Percentiles rank a stretch among this genome's conserved stretches.
These are phyloP conservation scores for Ericerus pela DNA, from an alignment of 1,140 invertebrate genomes.

Conservation along the genomic window DNA sequence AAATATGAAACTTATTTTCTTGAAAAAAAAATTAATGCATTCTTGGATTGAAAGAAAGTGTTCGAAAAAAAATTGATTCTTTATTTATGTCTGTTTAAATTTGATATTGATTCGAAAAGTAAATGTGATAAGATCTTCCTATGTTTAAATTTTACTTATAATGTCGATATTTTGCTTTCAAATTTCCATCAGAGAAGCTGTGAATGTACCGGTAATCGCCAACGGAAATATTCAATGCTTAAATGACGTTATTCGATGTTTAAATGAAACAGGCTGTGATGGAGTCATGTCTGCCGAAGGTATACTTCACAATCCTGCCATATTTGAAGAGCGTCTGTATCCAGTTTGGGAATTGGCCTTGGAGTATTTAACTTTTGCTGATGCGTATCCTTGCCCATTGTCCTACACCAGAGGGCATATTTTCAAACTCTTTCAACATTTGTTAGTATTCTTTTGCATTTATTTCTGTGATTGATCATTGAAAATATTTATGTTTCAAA, in stretches of 20 bases:
- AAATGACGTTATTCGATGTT: constrained; percentile 71
- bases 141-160: no score
- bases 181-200: constrained; percentile 51
- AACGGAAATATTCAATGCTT: constrained; percentile 95
- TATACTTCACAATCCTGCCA: constrained; percentile 83
- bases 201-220: constrained; percentile 86
- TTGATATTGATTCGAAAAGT: not conserved
- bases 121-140: no score
- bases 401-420: constrained; percentile 86
- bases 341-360: constrained; percentile 74
- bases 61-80: no score
- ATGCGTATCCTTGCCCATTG: constrained; percentile 72
- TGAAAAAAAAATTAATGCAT: no score
- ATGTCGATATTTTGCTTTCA: no score
- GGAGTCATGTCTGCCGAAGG: constrained; percentile 89
- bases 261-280: constrained; percentile 70
- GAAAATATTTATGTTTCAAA: not conserved
- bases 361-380: constrained; percentile 76
- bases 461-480: not conserved
- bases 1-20: not conserved
- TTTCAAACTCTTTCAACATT: constrained; percentile 92
- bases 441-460: constrained; percentile 43
- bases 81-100: not conserved
- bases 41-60: no score
- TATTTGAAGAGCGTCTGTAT: constrained; percentile 63